These are phyloP conservation scores for Cnemophilus loriae DNA, from an alignment of 2,113 vertebrate species.

Conservation along the genomic window DNA sequence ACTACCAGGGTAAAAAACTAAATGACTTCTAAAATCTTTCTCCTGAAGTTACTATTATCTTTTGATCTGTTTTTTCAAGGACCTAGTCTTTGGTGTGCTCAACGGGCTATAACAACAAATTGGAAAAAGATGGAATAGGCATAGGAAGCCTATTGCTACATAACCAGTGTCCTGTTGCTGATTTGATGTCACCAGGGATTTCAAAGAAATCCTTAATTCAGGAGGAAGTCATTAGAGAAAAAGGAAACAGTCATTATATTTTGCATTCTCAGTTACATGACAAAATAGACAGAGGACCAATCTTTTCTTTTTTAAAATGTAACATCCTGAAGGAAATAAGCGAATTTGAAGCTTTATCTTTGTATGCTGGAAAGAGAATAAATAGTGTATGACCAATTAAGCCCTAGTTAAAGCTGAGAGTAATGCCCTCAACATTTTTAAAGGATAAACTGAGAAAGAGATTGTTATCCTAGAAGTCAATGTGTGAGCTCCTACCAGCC, in stretches of 20 bases:
- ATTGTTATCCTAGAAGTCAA: not conserved
- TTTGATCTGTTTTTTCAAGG: not conserved
- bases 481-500: not conserved
- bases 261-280: not conserved
- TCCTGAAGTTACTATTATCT: not conserved
- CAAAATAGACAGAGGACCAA: not conserved
- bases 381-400: not conserved
- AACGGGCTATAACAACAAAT: not conserved
- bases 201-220: not conserved
- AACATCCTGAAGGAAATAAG: not conserved
- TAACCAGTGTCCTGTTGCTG: not conserved
- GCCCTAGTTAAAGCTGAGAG: not conserved
- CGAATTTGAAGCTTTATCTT: not conserved
- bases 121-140: not conserved
- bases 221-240: not conserved
- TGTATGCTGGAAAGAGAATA: not conserved
- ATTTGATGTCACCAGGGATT: not conserved
- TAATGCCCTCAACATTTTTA: not conserved
- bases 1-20: not conserved
- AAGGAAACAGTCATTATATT: not conserved
- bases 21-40: not conserved
- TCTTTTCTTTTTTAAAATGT: not conserved
- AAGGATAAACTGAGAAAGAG: not conserved
- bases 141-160: not conserved
- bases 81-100: not conserved